Percentiles rank a stretch among this genome's conserved stretches.
phyloP scores from a whole-genome alignment of 1,140 invertebrate genomes.

The Drosophila bocki region DNA sequence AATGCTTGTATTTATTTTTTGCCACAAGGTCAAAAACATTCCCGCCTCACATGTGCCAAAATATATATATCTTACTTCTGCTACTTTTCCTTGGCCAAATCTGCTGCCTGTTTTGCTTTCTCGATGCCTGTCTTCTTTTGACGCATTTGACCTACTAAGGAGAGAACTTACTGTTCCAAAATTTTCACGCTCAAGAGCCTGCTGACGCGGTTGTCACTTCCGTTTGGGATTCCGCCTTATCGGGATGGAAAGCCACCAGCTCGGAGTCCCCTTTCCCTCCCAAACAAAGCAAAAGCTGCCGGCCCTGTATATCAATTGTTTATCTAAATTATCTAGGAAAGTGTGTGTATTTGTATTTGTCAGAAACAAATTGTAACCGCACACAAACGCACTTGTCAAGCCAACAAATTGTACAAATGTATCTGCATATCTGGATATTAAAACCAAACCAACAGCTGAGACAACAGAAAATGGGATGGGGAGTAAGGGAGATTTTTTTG shows the following conservation, averaged over 20 bases:
- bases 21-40: slow-evolving; percentile 62
- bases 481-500: not conserved
- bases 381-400: slow-evolving; percentile 26
- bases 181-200: slow-evolving; percentile 14
- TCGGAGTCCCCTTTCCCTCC: slow-evolving; percentile 6
- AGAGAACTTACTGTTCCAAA: slow-evolving; percentile 21
- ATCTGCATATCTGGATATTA: slow-evolving; percentile 28
- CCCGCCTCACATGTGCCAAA: slow-evolving; percentile 60
- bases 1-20: slow-evolving; percentile 45
- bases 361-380: slow-evolving; percentile 54
- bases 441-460: slow-evolving; percentile 10
- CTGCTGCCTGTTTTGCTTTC: slow-evolving; percentile 39
- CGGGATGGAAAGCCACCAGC: slow-evolving; percentile 1
- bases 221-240: slow-evolving; percentile 57
- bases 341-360: slow-evolving; percentile 44
- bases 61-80: slow-evolving; percentile 31
- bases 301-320: slow-evolving; percentile 41
- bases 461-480: not conserved
- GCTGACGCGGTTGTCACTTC: slow-evolving; percentile 46
- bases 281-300: not conserved
- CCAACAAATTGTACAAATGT: slow-evolving; percentile 50
- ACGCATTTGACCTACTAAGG: slow-evolving; percentile 69
- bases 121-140: slow-evolving; percentile 33
- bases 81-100: slow-evolving; percentile 33
- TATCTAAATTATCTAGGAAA: slow-evolving; percentile 63